Percentiles rank a stretch among this genome's conserved stretches.
phyloP scores from a whole-genome alignment of 2,888 invertebrate genomes.

The Tanaodytes sp. region DNA sequence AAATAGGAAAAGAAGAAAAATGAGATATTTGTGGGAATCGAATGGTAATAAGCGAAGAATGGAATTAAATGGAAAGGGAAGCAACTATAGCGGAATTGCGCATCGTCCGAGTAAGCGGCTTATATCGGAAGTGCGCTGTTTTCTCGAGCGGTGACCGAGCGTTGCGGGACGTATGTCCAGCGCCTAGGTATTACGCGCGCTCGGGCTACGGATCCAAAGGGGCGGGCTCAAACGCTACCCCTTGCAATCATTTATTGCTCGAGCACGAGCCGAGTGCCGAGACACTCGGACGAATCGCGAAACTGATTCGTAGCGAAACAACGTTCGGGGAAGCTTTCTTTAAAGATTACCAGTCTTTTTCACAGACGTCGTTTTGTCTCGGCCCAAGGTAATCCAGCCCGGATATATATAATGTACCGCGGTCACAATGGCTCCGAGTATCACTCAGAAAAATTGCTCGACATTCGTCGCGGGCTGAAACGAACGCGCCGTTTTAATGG shows the following conservation, averaged over 20 bases:
- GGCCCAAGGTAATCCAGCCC: conserved; percentile 34
- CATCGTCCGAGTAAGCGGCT: conserved; percentile 57
- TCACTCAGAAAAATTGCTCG: conserved; percentile 50
- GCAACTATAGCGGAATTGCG: too few relatives aligned
- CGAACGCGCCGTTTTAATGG: conserved; percentile 43
- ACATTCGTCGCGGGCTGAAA: conserved; percentile 39
- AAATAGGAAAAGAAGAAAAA: too few relatives aligned
- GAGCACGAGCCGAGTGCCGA: too few relatives aligned
- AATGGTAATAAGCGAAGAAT: too few relatives aligned
- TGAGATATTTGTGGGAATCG: too few relatives aligned
- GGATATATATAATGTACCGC: conserved; percentile 45
- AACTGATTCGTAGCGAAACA: too few relatives aligned
- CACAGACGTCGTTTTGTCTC: conserved; percentile 49
- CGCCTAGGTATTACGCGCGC: conserved; percentile 42
- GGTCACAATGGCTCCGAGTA: too few relatives aligned
- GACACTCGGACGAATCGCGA: conserved; percentile 34
- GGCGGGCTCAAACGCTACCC: conserved; percentile 51
- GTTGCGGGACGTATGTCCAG: conserved; percentile 56
- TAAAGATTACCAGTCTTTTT: conserved; percentile 48
- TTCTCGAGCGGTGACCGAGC: conserved; percentile 50
- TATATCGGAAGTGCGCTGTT: conserved; percentile 56
- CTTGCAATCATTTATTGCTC: neutral
- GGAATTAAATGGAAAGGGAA: too few relatives aligned
- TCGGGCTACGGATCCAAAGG: conserved; percentile 41
- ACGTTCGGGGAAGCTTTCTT: conserved; percentile 40